Conservation (phyloP, 2,888 invertebrate genomes). For the Acanthosoma haemorrhoidale region DNA sequence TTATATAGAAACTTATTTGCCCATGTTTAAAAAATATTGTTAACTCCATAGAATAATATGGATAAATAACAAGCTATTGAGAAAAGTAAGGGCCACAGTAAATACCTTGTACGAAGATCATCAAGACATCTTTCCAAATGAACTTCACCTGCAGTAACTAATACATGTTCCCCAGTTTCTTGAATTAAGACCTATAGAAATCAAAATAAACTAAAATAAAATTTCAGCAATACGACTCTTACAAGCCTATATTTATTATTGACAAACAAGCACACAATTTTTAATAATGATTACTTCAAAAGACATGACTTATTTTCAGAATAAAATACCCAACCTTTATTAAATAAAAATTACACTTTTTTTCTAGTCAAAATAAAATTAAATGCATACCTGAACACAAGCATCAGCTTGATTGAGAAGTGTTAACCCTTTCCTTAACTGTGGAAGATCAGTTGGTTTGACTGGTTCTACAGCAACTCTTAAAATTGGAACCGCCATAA, state of each 20-base stretch:
- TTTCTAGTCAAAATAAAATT: background rate
- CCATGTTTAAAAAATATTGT: too few relatives aligned
- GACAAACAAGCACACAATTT: background rate
- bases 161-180: slow-evolving; percentile 90
- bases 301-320: too few relatives aligned
- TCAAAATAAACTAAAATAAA: background rate
- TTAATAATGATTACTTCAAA: background rate
- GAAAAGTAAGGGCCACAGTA: too few relatives aligned
- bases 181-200: slow-evolving; percentile 57
- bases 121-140: slow-evolving; percentile 93
- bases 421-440: slow-evolving; percentile 60
- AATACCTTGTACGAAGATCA: slow-evolving; percentile 58
- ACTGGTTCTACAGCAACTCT: slow-evolving; percentile 89
- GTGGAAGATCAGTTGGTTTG: slow-evolving; percentile 69
- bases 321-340: too few relatives aligned
- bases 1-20: background rate
- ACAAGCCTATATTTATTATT: too few relatives aligned
- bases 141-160: slow-evolving; percentile 93
- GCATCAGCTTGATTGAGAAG: slow-evolving; percentile 91
- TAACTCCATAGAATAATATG: too few relatives aligned
- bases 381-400: slow-evolving; percentile 67
- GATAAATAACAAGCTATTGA: too few relatives aligned
- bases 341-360: too few relatives aligned
- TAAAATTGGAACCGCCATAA: slow-evolving; percentile 78
- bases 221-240: background rate